Base-by-base conservation (phyloP, 64 coral and sea anemone species). In the Montipora sp. region DNA sequence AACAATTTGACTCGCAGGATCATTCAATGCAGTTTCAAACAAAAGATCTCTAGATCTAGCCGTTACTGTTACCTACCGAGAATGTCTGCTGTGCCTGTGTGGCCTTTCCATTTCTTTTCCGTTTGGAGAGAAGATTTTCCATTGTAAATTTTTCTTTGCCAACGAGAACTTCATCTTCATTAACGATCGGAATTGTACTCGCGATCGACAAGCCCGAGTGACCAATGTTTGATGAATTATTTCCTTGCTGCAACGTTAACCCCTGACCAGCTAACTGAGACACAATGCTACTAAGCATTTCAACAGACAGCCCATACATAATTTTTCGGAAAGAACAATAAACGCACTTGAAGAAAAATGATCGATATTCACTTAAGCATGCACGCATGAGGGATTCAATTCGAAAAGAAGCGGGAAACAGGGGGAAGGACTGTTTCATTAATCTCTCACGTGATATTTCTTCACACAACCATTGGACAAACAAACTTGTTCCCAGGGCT, bases 111-210 rank as follows among this genome's bases (percentile, higher is more conserved):
- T 47, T 48, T 47, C 83, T 61, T 15, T 75, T 75, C 27, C 11
- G 27, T 73, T 87, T 92, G 75, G 89, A 91, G 3, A 74, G 36
- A 80, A 90, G 89, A 51, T 91, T 14, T 91, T 91, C 61, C 59
- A 69, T 63, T 69, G 89, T 80, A 91, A 79, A 81, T 90, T 66
- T 49, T 79, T 90, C 66, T 87, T 73, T 47, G 61, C 65, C 27
- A 6, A 73, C 65, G 16, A 67, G 46, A 68, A 87, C 27, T 48
- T 73, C 36, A 74, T 73, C 83, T 72, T 87, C 83, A 87, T 87
- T 51, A 51, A 22, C 83, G 51, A 73, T 87, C 59, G 73, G 44
- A 69, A 69, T 86, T 69, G 83, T 87, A 23, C 65, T 87, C 10
- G 44, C 50, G 16, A 73, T 43, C 43, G 36, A 73, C 83, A 68